Evolutionary conservation across 2,797 vertebrate species (phyloP).

Genomic region (Pangasius larnaudii): DNA sequence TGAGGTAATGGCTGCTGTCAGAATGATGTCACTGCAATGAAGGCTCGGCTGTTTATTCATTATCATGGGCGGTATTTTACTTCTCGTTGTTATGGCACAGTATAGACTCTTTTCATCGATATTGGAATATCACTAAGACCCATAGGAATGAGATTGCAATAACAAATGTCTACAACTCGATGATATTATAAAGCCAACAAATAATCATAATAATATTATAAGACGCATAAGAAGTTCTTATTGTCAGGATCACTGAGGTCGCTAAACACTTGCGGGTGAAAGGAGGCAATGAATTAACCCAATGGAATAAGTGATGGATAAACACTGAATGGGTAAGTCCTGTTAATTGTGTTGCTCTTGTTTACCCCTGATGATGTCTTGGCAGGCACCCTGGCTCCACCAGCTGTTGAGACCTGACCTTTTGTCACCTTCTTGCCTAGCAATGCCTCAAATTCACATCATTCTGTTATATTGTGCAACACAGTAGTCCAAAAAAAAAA

Average conservation of each 20-base stretch:
- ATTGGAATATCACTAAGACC: background rate
- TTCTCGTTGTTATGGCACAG: background rate
- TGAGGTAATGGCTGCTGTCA: conserved; percentile 54
- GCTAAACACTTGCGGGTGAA: background rate
- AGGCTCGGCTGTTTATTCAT: conserved; percentile 30
- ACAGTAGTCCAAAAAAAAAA: no score
- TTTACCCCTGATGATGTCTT: conserved; percentile 72
- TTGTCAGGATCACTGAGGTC: background rate
- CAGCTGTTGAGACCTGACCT: conserved; percentile 69
- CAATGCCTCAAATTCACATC: conserved; percentile 76
- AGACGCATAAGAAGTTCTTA: background rate
- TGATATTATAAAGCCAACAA: background rate
- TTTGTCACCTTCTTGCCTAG: conserved; percentile 72
- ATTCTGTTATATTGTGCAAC: conserved; percentile 64
- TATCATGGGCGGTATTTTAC: conserved; percentile 18
- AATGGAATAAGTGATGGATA: conserved; percentile 26
- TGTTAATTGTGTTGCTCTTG: conserved; percentile 38
- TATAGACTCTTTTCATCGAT: background rate
- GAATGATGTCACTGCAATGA: conserved; percentile 43
- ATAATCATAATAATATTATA: background rate
- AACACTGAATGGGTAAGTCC: conserved; percentile 36
- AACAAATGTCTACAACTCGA: background rate
- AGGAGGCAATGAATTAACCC: conserved; percentile 29
- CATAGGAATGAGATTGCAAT: background rate
- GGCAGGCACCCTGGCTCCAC: conserved; percentile 70